These are phyloP conservation scores for Sminthopsis crassicaudata DNA, from an alignment of 2,113 vertebrate genomes.

Conservation along the genomic window DNA sequence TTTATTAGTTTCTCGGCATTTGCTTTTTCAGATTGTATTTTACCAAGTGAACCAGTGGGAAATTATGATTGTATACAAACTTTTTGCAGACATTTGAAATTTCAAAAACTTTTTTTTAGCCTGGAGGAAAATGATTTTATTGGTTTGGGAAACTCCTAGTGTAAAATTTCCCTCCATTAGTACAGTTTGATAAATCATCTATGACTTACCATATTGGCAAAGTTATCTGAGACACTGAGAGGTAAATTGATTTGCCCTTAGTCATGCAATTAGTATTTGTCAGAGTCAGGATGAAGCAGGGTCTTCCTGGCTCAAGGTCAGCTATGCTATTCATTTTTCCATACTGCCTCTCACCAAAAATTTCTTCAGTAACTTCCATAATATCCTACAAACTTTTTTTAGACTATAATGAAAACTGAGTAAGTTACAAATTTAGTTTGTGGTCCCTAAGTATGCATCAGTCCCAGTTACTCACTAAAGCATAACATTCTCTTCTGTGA, in stretches of 20 bases:
- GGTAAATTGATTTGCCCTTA: background rate
- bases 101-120: background rate
- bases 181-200: background rate
- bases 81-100: background rate
- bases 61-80: conserved; percentile 4
- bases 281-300: background rate
- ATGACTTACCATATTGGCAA: background rate
- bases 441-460: background rate
- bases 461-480: background rate
- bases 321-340: background rate
- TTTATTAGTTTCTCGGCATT: background rate
- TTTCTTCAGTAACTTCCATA: conserved; percentile 39
- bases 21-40: conserved; percentile 18
- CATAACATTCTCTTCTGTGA: background rate
- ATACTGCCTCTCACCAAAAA: background rate
- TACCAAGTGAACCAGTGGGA: background rate
- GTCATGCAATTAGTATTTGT: background rate
- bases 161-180: background rate
- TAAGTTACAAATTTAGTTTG: conserved; percentile 20
- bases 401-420: background rate
- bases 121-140: background rate
- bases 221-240: background rate
- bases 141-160: background rate
- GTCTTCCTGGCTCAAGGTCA: background rate
- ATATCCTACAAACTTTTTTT: background rate